Base-by-base conservation (phyloP, 2,797 vertebrate genomes). In the Kryptolebias ocellatus region DNA sequence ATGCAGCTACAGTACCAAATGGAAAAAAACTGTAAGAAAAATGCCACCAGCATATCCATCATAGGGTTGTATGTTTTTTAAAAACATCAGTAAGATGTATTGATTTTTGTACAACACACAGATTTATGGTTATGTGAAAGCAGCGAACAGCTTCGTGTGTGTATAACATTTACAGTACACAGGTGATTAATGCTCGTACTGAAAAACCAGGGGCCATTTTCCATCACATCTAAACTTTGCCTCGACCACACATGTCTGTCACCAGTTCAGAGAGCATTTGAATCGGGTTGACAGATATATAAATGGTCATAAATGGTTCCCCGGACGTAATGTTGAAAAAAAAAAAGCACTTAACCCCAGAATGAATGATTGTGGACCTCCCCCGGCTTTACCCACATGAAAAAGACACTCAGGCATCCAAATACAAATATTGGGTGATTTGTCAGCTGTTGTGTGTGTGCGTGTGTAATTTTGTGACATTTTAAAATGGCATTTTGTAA, bases 341-440 rank as follows among this genome's bases (percentile, higher is more conserved):
- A 39, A 39, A 42, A 51, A 79, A 80, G 85, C 49, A 63, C 78
- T 92, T 83, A 80, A 83, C 87, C 83, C 80, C 70, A 71, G 78
- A 84, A 81, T 83, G 86, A 89, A 84, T 77, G 86, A 86, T 71
- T 53, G 56, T 51, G 78, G 88, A 88, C 88, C 86, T 87, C 88
- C 39, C 85, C 81, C 18, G 78, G 61, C 79, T 88, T 86, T 80
- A 24, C 68, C 87, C 87, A 87, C 88, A 92, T 90, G 90, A 90
- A 89, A 92, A 84, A 87, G 85, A 88, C 86, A 88, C 86, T 92
- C 67, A 73, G 90, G 82, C 83, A 90, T 90, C 87, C 80, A 72
- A 72, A 80, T 86, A 86, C 86, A 92, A 93, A 92, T 92, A 92
- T 79, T 85, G 80, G 83, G 79, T 78, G 74, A 90, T 90, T 89